Conservation (phyloP, 2,888 invertebrate genomes). For the Chloromyia formosa region DNA sequence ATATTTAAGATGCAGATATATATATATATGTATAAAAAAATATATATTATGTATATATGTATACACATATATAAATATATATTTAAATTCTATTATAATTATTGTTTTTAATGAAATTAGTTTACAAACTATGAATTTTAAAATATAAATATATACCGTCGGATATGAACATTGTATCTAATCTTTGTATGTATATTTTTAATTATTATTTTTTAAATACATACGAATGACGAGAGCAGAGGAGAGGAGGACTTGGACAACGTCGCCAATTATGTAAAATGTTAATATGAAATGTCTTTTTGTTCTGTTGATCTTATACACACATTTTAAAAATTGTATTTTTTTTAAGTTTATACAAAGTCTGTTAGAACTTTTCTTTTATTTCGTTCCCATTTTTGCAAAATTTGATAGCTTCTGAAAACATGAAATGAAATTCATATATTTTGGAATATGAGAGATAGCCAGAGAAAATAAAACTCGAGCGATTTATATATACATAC, state of each 20-base stretch:
- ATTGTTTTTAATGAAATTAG: constrained; percentile 39
- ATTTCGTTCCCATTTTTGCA: constrained; percentile 19
- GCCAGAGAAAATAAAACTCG: neutral
- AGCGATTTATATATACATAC: constrained; percentile 13
- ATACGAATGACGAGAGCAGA: constrained; percentile 25
- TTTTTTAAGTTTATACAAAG: constrained; percentile 20
- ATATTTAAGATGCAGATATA: constrained; percentile 31
- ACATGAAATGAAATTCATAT: constrained; percentile 27
- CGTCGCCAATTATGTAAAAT: constrained; percentile 43
- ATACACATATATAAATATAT: constrained; percentile 3
- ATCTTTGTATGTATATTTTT: constrained; percentile 28
- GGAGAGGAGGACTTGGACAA: too few species aligned
- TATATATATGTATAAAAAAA: neutral
- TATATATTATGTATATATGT: constrained; percentile 15
- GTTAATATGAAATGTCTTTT: constrained; percentile 16
- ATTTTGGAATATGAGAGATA: constrained; percentile 5
- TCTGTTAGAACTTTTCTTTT: constrained; percentile 23
- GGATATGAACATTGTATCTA: constrained; percentile 19
- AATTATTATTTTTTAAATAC: constrained; percentile 29
- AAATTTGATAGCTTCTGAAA: constrained; percentile 15
- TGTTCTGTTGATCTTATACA: constrained; percentile 39
- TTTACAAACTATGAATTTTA: constrained; percentile 38
- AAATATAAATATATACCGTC: constrained; percentile 16
- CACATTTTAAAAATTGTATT: too few species aligned
- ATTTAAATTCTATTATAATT: constrained; percentile 39